Evolutionary conservation across 2,888 invertebrate species (phyloP), one percentile per base, ranked within the genome.

Genomic region (Uloborus plumipes): DNA sequence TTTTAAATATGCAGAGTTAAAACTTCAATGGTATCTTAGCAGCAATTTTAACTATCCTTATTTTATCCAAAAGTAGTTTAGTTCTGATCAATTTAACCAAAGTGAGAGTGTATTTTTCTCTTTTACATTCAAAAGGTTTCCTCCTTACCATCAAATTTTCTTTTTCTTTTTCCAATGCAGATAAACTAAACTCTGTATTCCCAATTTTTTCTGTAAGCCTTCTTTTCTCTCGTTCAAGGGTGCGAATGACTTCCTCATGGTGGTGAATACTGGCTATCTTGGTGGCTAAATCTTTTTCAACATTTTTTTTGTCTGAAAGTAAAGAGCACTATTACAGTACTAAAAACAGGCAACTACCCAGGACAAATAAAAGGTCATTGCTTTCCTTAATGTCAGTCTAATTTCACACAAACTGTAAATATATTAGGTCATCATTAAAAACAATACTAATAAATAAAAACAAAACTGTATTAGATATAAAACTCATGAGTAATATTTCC

Each of bases 211-310:
- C 80, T 6, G 55, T 65, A 18, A 81, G 59, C 39, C 69, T 73
- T 58, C 75, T 76, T 50, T 80, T 69, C 26, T 89, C 90, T 85
- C 89, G 89, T 84, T 85, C 85, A 76, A 85, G 69, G 61, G 89
- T 88, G 26, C 89, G 88, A 85, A 90, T 89, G 31, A 89, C 89
- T 86, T 90, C 90, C 86, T 90, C 90, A 85, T 90, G 89, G 62
- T 93, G 85, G 95, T 90, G 87, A 62, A 89, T 87, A 31, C 89
- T 89, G 1, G 89, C 88, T 87, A 89, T 89, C 49, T 89, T 89
- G 55, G 88, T 88, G 67, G 89, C 87, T 59, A 90, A 87, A 59
- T 89, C 88, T 11, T 88, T 88, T 86, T 90, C 89, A 69, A 89
- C 88, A 80, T 89, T 89, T 85, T 88, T 88, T 85, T 90, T 90